Percentiles rank a stretch among this genome's conserved stretches.
These are phyloP conservation scores for Brachionus rubens DNA, from an alignment of 1,140 invertebrate species.

Conservation along the genomic window DNA sequence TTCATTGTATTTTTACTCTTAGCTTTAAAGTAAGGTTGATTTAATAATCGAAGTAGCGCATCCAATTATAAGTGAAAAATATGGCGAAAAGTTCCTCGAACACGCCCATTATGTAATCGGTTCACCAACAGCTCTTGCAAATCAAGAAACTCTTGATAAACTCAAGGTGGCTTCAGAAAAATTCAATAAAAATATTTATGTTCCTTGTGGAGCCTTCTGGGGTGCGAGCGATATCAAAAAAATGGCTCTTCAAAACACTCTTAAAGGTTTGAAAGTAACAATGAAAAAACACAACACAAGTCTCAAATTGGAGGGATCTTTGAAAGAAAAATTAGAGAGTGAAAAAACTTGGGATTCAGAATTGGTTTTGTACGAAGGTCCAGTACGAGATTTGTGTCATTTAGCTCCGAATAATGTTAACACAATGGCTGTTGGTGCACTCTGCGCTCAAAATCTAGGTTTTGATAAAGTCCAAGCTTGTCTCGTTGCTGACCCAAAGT, in stretches of 20 bases:
- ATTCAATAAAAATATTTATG: conserved; percentile 60
- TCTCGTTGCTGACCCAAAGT: conserved; percentile 65
- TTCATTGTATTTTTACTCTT: neutral
- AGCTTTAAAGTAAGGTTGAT: conserved; percentile 58
- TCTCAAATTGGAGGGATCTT: conserved; percentile 58
- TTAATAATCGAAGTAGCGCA: conserved; percentile 67
- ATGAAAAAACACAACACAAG: conserved; percentile 67
- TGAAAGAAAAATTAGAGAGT: conserved; percentile 16
- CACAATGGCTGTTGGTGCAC: conserved; percentile 65
- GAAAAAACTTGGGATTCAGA: conserved; percentile 44
- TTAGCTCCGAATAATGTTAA: conserved; percentile 68
- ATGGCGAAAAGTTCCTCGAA: conserved; percentile 61
- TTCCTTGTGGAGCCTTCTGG: conserved; percentile 68
- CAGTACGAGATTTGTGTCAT: conserved; percentile 63
- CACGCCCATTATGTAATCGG: conserved; percentile 64
- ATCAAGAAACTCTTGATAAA: conserved; percentile 56
- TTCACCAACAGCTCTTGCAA: conserved; percentile 65
- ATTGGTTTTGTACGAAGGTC: conserved; percentile 64
- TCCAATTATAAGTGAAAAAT: conserved; percentile 63
- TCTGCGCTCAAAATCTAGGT: conserved; percentile 66
- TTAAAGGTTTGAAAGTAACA: conserved; percentile 64
- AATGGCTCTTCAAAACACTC: conserved; percentile 65
- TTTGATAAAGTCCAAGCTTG: conserved; percentile 65
- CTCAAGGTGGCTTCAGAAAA: conserved; percentile 53
- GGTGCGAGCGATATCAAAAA: conserved; percentile 66